phyloP scores from a whole-genome alignment of 2,113 vertebrate genomes.

The Vidua chalybeata region DNA sequence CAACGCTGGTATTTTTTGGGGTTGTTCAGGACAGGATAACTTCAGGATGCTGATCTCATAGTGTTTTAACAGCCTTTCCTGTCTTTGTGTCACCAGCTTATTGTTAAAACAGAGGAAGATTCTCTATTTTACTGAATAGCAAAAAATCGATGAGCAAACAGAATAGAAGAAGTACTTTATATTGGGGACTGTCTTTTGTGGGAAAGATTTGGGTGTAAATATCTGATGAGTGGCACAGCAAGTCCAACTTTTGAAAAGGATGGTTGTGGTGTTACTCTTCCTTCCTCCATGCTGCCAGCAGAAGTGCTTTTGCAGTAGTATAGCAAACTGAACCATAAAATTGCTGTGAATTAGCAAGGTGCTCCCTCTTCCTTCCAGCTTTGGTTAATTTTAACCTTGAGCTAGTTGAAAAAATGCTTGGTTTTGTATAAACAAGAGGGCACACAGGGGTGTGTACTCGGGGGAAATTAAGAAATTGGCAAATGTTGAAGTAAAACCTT shows the following conservation, averaged over 20 bases:
- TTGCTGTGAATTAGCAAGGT: background rate
- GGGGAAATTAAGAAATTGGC: background rate
- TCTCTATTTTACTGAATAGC: background rate
- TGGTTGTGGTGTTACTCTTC: background rate
- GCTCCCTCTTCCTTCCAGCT: background rate
- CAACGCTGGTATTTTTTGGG: background rate
- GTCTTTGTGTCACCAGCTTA: conserved; percentile 43
- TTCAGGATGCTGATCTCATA: conserved; percentile 33
- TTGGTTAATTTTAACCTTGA: background rate
- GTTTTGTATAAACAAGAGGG: background rate
- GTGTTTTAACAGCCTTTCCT: conserved; percentile 29
- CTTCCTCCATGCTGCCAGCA: background rate
- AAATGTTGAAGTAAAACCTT: background rate
- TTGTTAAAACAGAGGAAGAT: conserved; percentile 26
- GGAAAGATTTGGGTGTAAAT: background rate
- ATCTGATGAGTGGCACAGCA: background rate
- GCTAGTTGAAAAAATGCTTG: background rate
- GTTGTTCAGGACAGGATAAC: background rate
- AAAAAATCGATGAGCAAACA: background rate
- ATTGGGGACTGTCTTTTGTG: background rate
- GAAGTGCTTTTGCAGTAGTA: background rate
- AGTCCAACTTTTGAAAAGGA: background rate
- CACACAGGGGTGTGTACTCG: background rate
- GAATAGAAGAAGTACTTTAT: background rate
- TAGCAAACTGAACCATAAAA: background rate